Evolutionary conservation across 2,797 vertebrate species (phyloP), one percentile per base, ranked within the genome.

Genomic region (Pyrocephalus nanus): DNA sequence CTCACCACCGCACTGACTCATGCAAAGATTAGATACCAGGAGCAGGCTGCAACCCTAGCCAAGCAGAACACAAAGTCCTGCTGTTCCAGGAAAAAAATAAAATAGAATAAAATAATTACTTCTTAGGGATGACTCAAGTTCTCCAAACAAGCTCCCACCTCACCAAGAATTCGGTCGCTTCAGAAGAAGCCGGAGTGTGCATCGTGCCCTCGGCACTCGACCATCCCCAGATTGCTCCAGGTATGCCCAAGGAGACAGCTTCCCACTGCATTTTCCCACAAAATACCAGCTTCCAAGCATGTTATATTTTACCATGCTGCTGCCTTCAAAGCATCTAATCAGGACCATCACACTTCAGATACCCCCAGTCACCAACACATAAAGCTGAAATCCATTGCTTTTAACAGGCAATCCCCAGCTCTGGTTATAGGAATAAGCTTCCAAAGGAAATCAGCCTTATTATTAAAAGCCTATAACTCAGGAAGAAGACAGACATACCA

Each of bases 131-230:
- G 40, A 89, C 54, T 89, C 55, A 53, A 69, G 48, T 26, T 53
- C 40, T 84, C 30, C 47, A 34, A 92, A 71, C 40, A 73, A 92
- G 11, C 47, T 90, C 34, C 15, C 12, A 53, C 51, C 32, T 86
- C 70, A 30, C 12, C 12, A 81, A 34, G 8, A 20, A 45, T 34
- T 34, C 0, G 0, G 11, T 42, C 3, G 0, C 50, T 88, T 85
- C 62, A 55, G 48, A 66, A 92, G 30, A n/a, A 57, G 25, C 13
- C 60, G 4, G 34, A 0, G 0, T 3, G 10, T 62, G 17, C 40
- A 5, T 4, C 64, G 15, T 8, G 1, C 29, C 30, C 47, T 8
- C 1, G 3, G 45, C 22, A 60, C 43, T n/a, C 5, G n/a, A 4
- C 17, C 1, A 1, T 34, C 54, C 60, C 47, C 40, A 74, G 2